phyloP scores from a whole-genome alignment of 2,888 invertebrate genomes.

The Sinohyriopsis cumingii region DNA sequence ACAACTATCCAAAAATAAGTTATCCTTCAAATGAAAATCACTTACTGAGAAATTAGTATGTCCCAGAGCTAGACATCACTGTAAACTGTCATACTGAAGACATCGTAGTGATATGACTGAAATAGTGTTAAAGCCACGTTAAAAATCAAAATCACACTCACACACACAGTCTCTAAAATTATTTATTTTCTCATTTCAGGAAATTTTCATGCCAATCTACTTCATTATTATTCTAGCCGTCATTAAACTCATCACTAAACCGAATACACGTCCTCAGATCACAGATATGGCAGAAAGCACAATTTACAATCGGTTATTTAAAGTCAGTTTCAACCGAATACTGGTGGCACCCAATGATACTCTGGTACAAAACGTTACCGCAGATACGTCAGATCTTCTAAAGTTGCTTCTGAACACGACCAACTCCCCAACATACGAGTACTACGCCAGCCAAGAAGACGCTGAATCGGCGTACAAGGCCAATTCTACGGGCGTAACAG shows the following conservation, averaged over 20 bases:
- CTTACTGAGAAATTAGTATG: too few species aligned
- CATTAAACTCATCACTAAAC: slow-evolving; percentile 68
- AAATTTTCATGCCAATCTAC: slow-evolving; percentile 84
- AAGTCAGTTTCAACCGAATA: slow-evolving; percentile 17
- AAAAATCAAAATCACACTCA: too few species aligned
- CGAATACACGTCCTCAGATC: slow-evolving; percentile 35
- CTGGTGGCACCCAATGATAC: slow-evolving; percentile 55
- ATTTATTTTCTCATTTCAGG: slow-evolving; percentile 75
- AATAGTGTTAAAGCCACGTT: too few species aligned
- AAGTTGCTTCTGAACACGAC: not conserved
- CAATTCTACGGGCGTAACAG: slow-evolving; percentile 75
- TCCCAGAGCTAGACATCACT: too few species aligned
- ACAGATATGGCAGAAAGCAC: too few species aligned
- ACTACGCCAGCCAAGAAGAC: slow-evolving; percentile 65
- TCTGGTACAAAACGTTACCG: slow-evolving; percentile 32
- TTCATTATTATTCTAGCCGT: slow-evolving; percentile 83
- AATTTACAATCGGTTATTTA: too few species aligned
- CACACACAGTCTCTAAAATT: too few species aligned
- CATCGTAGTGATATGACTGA: too few species aligned
- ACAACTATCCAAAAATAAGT: too few species aligned
- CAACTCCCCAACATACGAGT: too few species aligned
- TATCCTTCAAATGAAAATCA: too few species aligned
- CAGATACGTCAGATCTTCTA: slow-evolving; percentile 19
- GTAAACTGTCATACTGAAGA: too few species aligned
- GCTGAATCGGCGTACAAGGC: slow-evolving; percentile 81